Evolutionary conservation across 2,113 vertebrate species (phyloP), one percentile per base, ranked within the genome.

Genomic region (Bolborhynchus lineola): DNA sequence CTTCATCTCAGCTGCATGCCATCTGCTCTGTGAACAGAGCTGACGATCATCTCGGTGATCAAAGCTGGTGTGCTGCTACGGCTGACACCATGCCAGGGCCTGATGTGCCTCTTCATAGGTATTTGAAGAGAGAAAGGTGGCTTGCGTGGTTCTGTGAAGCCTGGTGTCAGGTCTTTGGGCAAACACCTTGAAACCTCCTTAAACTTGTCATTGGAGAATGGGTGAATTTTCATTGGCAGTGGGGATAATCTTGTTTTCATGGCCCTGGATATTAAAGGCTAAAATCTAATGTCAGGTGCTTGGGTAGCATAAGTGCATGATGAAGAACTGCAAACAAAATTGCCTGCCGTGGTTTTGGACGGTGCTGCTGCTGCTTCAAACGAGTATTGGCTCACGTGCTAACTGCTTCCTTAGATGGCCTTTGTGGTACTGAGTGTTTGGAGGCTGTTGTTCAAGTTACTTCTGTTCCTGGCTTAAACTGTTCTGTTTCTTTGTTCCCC

Each of bases 1-100:
- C 68, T 75, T 15, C 53, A 37, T 52, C 78, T 96, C 64, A 35
- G 60, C 69, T 82, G 80, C 29, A 31, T n/a, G 74, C 96, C 92
- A 93, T 97, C 95, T 97, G 96, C 94, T 94, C 42, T 4, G 47
- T 80, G 88, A 39, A 42, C 84, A 88, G 91, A 95, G 41, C 91
- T 88, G 83, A 67, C 83, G 88, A 18, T 95, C 94, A 96, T 41
- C 77, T 44, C 14, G 7, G 77, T 60, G 88, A 84, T 50, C 24
- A 71, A 59, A 47, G 29, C 39, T 50, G 80, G 31, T 59, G 74
- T 41, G 72, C 83, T 68, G 53, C 35, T 35, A 19, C 74, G 84
- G 25, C 87, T 92, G 84, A 74, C 62, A 11, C 80, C 0, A 0
- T 1, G 57, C 60, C 57, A 59, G 7, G 91, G 90, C 64, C 70